These are phyloP conservation scores for Lycaon pictus DNA, from an alignment of 2,113 vertebrate species.

Conservation along the genomic window DNA sequence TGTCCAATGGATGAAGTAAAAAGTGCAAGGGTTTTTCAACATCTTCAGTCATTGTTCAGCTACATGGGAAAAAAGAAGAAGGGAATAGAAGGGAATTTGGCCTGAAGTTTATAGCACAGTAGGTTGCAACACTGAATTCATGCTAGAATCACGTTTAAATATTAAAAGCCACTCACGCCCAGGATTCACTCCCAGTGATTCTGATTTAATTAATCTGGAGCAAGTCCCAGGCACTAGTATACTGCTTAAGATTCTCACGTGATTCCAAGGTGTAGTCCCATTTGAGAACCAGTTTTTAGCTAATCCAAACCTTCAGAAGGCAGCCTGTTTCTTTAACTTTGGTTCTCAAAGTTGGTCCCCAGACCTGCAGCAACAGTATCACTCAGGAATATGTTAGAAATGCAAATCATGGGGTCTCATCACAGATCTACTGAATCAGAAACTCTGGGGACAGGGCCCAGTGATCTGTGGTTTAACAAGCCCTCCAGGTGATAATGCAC, in stretches of 20 bases:
- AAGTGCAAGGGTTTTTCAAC: background rate
- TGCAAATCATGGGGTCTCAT: background rate
- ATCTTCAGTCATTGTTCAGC: conserved; percentile 1
- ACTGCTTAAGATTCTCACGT: background rate
- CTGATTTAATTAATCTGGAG: conserved; percentile 56
- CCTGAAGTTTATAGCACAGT: background rate
- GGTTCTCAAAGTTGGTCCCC: background rate
- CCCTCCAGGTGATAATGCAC: background rate
- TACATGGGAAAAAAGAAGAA: background rate
- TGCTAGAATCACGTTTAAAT: conserved; percentile 12
- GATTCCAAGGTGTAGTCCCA: background rate
- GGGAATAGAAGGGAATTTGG: background rate
- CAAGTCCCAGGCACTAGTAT: background rate
- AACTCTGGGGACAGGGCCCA: background rate
- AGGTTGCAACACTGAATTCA: background rate
- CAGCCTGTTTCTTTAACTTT: background rate
- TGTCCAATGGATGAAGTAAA: background rate
- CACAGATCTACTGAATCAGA: conserved; percentile 25
- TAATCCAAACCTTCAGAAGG: background rate
- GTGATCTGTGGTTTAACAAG: background rate
- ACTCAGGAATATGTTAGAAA: conserved; percentile 8
- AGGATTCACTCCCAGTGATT: conserved; percentile 4
- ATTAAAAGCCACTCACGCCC: background rate
- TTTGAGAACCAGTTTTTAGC: conserved; percentile 23
- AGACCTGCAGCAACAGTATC: background rate